Base-by-base conservation (phyloP, 2,113 vertebrate genomes). In the Eulemur macaco region DNA sequence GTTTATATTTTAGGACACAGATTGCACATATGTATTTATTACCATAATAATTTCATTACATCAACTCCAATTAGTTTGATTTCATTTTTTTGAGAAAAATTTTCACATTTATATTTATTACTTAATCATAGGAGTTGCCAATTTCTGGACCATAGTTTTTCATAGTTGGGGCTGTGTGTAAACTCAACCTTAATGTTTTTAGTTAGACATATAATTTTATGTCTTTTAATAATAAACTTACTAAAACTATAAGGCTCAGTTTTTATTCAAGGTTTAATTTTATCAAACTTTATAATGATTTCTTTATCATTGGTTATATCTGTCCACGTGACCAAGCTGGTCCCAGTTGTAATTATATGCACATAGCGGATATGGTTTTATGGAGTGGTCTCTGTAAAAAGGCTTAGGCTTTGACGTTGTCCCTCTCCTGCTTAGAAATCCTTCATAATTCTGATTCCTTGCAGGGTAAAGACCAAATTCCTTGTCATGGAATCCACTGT, bases 221-320 rank as follows among this genome's bases (percentile, higher is more conserved):
- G 63, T 4, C n/a, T 76, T 86, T 89, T 71, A 93, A 71, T 80
- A 86, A 83, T 82, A 84, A 91, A 77, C 2, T 83, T 83, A 50
- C 88, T 95, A 34, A 68, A 81, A 71, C 27, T 25, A 5, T 45
- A 91, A 37, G 12, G 8, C n/a, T 88, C 12, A 21, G n/a, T 85
- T 89, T 89, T 73, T 58, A 83, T 73, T 89, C 47, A 73, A 68
- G 14, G 42, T 83, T 91, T 96, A 86, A 87, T 83, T 93, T 96
- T 96, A 78, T 85, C 12, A 95, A 80, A 52, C 50, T 68, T 88
- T 68, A 58, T 71, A 80, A 73, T 87, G 54, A 84, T 95, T 82
- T 88, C 25, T 94, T 89, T 90, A 56, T 64, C 47, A 84, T 27
- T 60, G 9, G 11, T 80, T 93, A 8, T 87, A n/a, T 74, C 45